These are phyloP conservation scores for Amphiprion clarkii DNA, from an alignment of 2,797 vertebrate genomes.

Conservation along the genomic window DNA sequence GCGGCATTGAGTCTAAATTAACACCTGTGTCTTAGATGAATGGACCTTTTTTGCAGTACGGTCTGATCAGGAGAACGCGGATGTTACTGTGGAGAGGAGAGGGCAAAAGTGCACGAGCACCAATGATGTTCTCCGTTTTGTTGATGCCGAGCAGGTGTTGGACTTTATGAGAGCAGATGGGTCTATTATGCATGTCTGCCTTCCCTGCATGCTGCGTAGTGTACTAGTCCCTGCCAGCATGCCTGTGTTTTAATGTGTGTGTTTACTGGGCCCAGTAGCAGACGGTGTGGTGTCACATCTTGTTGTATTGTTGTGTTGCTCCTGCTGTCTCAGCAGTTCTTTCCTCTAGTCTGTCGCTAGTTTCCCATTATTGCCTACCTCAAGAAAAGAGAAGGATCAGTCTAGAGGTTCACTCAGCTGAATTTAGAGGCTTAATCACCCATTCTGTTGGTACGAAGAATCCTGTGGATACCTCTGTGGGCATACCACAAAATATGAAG, in stretches of 20 bases:
- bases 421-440: slow-evolving; percentile 26
- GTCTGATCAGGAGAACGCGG: slow-evolving; percentile 1
- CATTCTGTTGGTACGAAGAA: neutral
- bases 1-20: neutral
- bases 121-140: slow-evolving; percentile 69
- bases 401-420: slow-evolving; percentile 14
- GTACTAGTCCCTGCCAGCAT: slow-evolving; percentile 56
- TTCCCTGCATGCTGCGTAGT: slow-evolving; percentile 56
- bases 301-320: slow-evolving; percentile 54
- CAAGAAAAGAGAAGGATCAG: slow-evolving; percentile 11
- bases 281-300: slow-evolving; percentile 65
- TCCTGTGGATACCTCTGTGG: neutral
- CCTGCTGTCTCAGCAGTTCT: slow-evolving; percentile 66
- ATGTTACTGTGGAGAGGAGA: slow-evolving; percentile 42
- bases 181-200: slow-evolving; percentile 69
- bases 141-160: slow-evolving; percentile 76
- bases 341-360: slow-evolving; percentile 27
- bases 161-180: slow-evolving; percentile 75
- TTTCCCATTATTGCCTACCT: slow-evolving; percentile 38
- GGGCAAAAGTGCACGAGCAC: slow-evolving; percentile 39
- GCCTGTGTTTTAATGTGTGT: slow-evolving; percentile 73
- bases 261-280: slow-evolving; percentile 70
- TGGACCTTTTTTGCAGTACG: slow-evolving; percentile 8
- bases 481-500: neutral
- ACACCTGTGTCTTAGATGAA: neutral